A percentile compares a stretch with the other conserved stretches of the same genome.
phyloP scores from a whole-genome alignment of 2,888 invertebrate genomes.

The Lycia hirtaria region DNA sequence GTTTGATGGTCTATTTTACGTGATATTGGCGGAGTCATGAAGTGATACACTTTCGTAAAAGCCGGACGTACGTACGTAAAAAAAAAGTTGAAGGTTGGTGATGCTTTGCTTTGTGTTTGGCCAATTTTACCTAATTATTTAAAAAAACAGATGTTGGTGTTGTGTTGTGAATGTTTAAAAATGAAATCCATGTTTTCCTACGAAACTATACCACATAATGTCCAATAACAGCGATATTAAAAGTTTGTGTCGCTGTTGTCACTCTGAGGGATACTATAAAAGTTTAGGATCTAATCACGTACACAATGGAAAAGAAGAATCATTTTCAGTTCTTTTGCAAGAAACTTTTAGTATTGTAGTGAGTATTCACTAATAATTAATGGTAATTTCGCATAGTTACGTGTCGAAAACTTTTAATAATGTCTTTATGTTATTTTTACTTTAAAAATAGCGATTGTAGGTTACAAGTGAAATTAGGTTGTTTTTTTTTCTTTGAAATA shows the following conservation, averaged over 20 bases:
- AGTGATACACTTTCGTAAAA: no score
- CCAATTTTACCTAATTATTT: no score
- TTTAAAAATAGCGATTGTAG: not conserved
- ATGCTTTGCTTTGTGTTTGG: no score
- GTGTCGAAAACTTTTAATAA: not conserved
- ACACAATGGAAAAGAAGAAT: constrained; percentile 52
- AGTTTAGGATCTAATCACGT: constrained; percentile 50
- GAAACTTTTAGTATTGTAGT: constrained; percentile 64
- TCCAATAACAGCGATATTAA: constrained; percentile 50
- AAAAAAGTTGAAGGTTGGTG: no score
- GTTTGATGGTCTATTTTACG: no score
- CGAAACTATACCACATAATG: constrained; percentile 49
- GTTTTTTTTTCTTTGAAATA: no score
- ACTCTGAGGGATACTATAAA: constrained; percentile 60
- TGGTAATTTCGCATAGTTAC: not conserved
- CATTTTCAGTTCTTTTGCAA: constrained; percentile 57
- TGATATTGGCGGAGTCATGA: no score
- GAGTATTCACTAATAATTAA: constrained; percentile 43
- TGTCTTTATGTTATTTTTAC: not conserved
- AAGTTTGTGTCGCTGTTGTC: constrained; percentile 72
- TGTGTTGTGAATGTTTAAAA: no score
- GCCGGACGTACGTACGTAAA: no score
- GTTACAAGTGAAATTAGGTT: no score
- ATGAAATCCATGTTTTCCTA: not conserved
- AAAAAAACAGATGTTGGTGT: no score